Evolutionary conservation across 2,888 invertebrate genomes (phyloP), one percentile per base, ranked within the genome.

Genomic region (Taphrorychus bicolor): DNA sequence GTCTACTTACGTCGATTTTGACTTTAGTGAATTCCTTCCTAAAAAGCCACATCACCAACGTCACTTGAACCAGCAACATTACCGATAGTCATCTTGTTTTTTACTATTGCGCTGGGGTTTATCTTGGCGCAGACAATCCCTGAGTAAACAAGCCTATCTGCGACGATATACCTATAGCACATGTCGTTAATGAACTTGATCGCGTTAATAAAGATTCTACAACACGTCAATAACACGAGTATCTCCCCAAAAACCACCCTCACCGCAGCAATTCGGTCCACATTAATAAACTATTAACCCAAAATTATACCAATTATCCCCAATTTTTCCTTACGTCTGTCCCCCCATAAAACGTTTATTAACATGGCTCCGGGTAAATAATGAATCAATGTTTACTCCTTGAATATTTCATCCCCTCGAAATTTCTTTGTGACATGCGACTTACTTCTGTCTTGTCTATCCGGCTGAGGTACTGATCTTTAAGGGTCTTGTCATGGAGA

Each of bases 361-460:
- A 78, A 79, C 67, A 56, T 59, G 59, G 22, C 61, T 52, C 22
- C 45, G 42, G 45, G 42, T 70, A 59, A 70, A 70, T 70, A 70
- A 70, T 70, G 68, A 65, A 70, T 70, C 60, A 57, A 58, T 70
- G 67, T 69, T 66, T 67, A 65, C 59, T 60, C 51, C 53, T 59
- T 67, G 41, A 70, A 72, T 70, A 70, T 69, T 70, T 70, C 52
- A 70, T 53, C 23, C 24, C 17, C 40, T 62, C 19, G 57, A 70
- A 67, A 70, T 68, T 61, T 70, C 65, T 58, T 19, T 48, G 57
- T 21, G 67, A 65, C 70, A 70, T 68, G 70, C 70, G 59, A 66
- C 87, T 86, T 81, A 91, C 91, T 88, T 88, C 86, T 62, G 83
- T 85, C 77, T 90, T 90, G 80, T 92, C 91, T 79, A 89, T 85